A percentile compares a stretch with the other conserved stretches of the same genome.
Evolutionary conservation across 2,888 invertebrate genomes (phyloP).

Genomic region (Anoplius nigerrimus): DNA sequence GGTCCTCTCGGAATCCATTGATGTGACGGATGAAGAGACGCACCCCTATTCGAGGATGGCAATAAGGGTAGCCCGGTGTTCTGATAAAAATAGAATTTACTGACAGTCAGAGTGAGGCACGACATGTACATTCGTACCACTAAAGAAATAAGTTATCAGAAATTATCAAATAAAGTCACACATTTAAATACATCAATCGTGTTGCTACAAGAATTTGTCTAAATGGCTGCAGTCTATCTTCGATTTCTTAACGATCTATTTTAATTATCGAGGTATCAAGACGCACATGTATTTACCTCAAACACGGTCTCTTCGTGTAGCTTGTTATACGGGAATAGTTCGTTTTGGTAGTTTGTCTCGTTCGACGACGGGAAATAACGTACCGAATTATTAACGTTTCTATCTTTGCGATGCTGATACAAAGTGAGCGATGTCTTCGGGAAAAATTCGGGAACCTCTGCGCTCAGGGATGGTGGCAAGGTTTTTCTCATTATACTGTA

Average conservation of each 20-base stretch:
- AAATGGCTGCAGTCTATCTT: no score
- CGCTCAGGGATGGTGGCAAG: conserved; percentile 44
- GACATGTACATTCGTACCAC: no score
- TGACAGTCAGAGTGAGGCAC: no score
- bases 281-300: conserved; percentile 63
- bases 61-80: conserved; percentile 60
- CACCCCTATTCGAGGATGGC: conserved; percentile 51
- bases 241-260: no score
- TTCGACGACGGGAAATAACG: conserved; percentile 61
- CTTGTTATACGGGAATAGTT: conserved; percentile 63
- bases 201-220: no score
- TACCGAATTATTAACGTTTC: conserved; percentile 42
- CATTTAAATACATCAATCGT: no score
- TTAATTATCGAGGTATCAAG: no score
- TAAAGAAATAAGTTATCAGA: no score
- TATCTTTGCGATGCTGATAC: conserved; percentile 39
- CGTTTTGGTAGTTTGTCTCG: conserved; percentile 65
- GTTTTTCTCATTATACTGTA: conserved; percentile 26
- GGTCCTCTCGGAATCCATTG: conserved; percentile 66
- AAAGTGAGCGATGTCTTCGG: conserved; percentile 57
- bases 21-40: conserved; percentile 59
- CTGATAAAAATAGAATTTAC: conserved; percentile 43
- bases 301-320: conserved; percentile 50
- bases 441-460: conserved; percentile 71
- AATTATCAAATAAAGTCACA: no score